Evolutionary conservation across 2,888 invertebrate genomes (phyloP).

Genomic region (Sarcophaga caerulescens): DNA sequence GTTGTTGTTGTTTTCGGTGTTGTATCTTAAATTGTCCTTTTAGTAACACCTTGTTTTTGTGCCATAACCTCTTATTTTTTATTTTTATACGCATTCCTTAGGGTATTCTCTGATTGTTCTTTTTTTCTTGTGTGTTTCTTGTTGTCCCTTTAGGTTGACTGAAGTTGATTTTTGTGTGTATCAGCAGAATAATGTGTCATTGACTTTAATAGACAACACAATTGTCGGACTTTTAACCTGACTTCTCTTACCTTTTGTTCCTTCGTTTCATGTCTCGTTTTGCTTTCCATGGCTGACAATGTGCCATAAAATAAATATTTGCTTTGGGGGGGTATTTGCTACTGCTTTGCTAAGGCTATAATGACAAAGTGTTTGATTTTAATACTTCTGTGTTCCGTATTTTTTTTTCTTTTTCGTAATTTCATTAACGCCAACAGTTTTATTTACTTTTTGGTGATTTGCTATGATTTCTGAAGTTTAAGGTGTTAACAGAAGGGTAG

Average conservation of each 20-base stretch:
- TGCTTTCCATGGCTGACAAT: conserved; percentile 18
- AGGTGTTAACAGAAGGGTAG: neutral
- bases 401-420: too few species aligned
- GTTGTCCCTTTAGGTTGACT: neutral
- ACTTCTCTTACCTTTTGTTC: too few species aligned
- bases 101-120: neutral
- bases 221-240: too few species aligned
- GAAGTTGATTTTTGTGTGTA: neutral
- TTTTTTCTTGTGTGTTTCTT: neutral
- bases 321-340: conserved; percentile 35
- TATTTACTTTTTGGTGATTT: neutral
- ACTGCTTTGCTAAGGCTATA: neutral
- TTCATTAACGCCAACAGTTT: neutral
- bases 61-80: conserved; percentile 73
- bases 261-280: neutral
- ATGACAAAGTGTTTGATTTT: neutral
- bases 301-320: conserved; percentile 56
- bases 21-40: neutral
- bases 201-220: conserved; percentile 44
- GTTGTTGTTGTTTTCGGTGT: neutral
- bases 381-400: neutral
- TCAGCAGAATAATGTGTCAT: conserved; percentile 54
- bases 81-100: conserved; percentile 74
- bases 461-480: neutral
- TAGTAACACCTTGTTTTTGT: neutral